Base-by-base conservation (phyloP, 2,113 vertebrate genomes). In the Eupsittula cactorum region DNA sequence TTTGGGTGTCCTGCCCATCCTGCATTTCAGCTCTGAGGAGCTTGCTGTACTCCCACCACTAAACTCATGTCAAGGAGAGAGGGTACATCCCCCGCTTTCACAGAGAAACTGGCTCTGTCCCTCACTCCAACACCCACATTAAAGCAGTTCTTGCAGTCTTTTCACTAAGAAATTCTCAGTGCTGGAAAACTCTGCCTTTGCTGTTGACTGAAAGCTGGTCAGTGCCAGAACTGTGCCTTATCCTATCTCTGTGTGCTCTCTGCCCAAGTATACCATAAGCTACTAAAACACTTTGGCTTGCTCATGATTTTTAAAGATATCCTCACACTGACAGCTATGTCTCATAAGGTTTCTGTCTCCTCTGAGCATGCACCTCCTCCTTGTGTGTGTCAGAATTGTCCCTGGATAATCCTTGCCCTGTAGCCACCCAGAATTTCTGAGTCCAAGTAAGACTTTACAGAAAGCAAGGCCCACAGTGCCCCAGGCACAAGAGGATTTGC, bases 61-160 rank as follows among this genome's bases (percentile, higher is more conserved):
- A 25, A 29, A 63, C 20, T 81, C 52, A n/a, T 2, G 0, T 52
- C 23, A 53, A 73, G 82, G 31, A 71, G 16, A 77, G 21, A 73
- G n/a, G 13, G 31, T 31, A 31, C 27, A 20, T n/a, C 10, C 4
- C 7, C 31, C 0, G 0, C 52, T 81, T 76, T 59, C 1, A 2
- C n/a, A 59, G 29, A 21, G 29, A 57, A 20, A 12, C 10, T 67
- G 57, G 2, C 31, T 81, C 37, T 81, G 39, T 47, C n/a, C 69
- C 18, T 49, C 53, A 39, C 18, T 88, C n/a, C 28, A 35, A 18
- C 10, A 35, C 31, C 28, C 41, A 39, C 1, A 0, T 57, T 57
- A 71, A 57, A 77, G n/a, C 13, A 64, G 24, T 44, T 76, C 23
- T 55, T 6, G 18, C 5, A 47, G 37, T 25, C n/a, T 67, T 80